Conservation (phyloP, 2,113 vertebrate genomes). For the Varanus salvator region DNA sequence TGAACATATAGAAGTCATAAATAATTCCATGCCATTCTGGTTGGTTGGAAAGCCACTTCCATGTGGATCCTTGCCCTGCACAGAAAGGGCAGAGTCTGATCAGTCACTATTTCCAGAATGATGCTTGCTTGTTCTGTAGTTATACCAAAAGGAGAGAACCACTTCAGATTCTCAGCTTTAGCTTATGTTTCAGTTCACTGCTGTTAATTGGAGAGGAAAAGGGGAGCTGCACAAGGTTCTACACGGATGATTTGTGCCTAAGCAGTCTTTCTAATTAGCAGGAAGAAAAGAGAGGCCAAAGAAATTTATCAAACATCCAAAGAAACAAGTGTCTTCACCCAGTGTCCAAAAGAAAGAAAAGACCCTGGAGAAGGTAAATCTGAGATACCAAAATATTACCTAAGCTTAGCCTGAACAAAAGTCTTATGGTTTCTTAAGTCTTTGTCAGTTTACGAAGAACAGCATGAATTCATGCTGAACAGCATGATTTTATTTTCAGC, state of each 20-base stretch:
- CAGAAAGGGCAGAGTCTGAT: neutral
- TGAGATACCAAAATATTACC: neutral
- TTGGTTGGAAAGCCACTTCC: neutral
- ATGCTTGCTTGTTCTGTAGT: neutral
- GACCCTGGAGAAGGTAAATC: slow-evolving; percentile 85
- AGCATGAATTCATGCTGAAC: neutral
- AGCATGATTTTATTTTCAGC: neutral
- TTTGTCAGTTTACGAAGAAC: neutral
- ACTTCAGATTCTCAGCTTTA: neutral
- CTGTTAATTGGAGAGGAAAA: neutral
- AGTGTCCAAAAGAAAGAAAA: slow-evolving; percentile 91
- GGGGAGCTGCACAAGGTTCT: neutral
- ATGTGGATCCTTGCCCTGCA: neutral
- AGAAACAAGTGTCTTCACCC: slow-evolving; percentile 89
- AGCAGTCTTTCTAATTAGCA: slow-evolving; percentile 51
- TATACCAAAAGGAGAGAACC: neutral
- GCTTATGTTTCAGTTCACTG: neutral
- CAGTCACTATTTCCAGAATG: neutral
- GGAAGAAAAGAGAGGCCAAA: slow-evolving; percentile 87
- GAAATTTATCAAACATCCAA: slow-evolving; percentile 85
- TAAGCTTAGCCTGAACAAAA: neutral
- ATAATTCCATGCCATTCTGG: neutral
- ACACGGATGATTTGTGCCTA: neutral
- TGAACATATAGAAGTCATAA: neutral
- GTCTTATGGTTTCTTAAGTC: neutral